Evolutionary conservation across 2,113 vertebrate genomes (phyloP).

Genomic region (Desmodus rotundus): DNA sequence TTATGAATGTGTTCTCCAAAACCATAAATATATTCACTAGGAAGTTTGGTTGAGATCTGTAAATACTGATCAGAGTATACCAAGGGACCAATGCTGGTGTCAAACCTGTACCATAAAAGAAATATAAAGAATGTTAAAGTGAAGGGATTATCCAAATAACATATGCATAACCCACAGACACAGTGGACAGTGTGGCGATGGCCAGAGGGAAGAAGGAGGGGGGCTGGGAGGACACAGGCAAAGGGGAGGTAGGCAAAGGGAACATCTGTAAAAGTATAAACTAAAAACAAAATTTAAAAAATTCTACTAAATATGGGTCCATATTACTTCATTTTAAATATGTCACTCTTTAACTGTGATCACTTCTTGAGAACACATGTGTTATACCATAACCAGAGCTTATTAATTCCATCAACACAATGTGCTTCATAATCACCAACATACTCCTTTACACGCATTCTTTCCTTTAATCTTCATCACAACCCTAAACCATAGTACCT

Average conservation of each 20-base stretch:
- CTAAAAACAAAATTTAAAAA: too few species aligned
- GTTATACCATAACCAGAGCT: neutral
- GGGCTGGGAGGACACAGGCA: too few species aligned
- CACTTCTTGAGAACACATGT: neutral
- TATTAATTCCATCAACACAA: neutral
- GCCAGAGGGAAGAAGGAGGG: too few species aligned
- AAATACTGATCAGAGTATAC: slow-evolving; percentile 92
- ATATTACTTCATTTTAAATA: neutral
- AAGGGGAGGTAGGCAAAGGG: too few species aligned
- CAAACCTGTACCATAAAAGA: slow-evolving; percentile 81
- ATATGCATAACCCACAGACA: too few species aligned
- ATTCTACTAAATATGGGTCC: neutral
- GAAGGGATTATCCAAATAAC: too few species aligned
- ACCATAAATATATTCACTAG: slow-evolving; percentile 92
- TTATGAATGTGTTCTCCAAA: slow-evolving; percentile 93
- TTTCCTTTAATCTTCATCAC: neutral
- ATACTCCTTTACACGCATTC: neutral
- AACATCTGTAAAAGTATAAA: too few species aligned
- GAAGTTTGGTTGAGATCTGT: slow-evolving; percentile 90
- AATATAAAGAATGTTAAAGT: neutral
- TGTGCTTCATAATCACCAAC: neutral
- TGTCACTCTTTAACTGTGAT: neutral
- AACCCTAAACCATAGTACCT: neutral
- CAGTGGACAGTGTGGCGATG: too few species aligned
- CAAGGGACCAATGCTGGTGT: slow-evolving; percentile 90